These are phyloP conservation scores for Yponomeuta plumbellus DNA, from an alignment of 2,888 invertebrate genomes.

Conservation along the genomic window DNA sequence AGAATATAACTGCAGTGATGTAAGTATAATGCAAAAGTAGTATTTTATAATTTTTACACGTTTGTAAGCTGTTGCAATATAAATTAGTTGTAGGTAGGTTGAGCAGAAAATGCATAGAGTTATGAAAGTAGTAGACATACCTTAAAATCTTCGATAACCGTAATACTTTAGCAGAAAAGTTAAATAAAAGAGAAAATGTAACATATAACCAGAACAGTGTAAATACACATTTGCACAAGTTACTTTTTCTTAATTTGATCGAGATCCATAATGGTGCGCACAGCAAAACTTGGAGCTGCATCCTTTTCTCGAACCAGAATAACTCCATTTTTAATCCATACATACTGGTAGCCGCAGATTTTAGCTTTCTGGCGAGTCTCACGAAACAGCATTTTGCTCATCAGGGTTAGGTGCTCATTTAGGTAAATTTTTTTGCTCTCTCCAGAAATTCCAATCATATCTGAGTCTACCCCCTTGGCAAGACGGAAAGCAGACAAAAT, in stretches of 20 bases:
- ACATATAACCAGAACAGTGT: neutral
- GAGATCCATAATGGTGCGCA: neutral
- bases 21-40: no score
- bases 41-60: no score
- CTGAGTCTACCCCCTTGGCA: no score
- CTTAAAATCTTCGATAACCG: neutral
- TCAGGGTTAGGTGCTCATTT: neutral
- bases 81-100: neutral
- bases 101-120: neutral
- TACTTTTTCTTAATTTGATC: neutral
- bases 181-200: conserved; percentile 1
- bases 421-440: neutral
- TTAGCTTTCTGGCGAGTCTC: neutral
- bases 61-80: no score
- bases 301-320: neutral
- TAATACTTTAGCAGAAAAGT: neutral
- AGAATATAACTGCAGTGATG: no score
- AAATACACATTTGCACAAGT: no score
- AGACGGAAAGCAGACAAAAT: no score
- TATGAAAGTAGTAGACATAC: neutral
- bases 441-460: no score
- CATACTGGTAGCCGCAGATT: neutral
- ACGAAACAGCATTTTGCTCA: neutral
- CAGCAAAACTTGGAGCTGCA: neutral
- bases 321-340: neutral